These are phyloP conservation scores for Drosophila planitibia DNA, from an alignment of 2,888 invertebrate species.

Conservation along the genomic window DNA sequence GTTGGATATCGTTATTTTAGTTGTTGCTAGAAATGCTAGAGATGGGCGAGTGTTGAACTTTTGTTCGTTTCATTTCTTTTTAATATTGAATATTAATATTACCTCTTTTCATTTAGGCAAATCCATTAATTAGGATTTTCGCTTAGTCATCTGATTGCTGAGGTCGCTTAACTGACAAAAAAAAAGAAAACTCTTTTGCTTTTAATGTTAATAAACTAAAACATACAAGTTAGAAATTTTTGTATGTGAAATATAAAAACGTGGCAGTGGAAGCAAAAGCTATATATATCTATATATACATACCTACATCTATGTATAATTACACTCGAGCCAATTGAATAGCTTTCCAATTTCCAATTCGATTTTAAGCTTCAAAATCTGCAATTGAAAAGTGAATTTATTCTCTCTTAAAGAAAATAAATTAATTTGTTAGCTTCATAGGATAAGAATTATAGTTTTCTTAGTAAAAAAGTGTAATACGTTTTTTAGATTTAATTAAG, in stretches of 20 bases:
- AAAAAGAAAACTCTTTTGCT: not conserved
- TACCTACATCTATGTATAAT: not conserved
- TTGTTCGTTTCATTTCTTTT: not conserved
- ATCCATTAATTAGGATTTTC: not conserved
- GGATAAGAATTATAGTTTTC: not conserved
- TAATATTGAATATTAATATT: not conserved
- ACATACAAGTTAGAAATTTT: not conserved
- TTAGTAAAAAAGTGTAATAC: not conserved
- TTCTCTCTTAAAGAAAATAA: not conserved
- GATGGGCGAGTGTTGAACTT: not conserved
- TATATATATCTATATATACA: not conserved
- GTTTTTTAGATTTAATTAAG: not conserved
- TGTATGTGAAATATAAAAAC: not conserved
- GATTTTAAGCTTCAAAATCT: not conserved
- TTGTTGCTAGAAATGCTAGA: slow-evolving; percentile 1
- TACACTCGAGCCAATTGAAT: not conserved
- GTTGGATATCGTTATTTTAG: slow-evolving; percentile 20
- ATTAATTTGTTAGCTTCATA: too few relatives aligned
- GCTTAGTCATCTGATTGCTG: not conserved
- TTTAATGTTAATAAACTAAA: not conserved
- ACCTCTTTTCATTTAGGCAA: not conserved
- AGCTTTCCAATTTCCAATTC: not conserved
- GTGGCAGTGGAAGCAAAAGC: not conserved
- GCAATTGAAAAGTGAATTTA: not conserved
- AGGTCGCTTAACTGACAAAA: not conserved